Percentiles rank a stretch among this genome's conserved stretches.
These are phyloP conservation scores for Gonioctena quinquepunctata DNA, from an alignment of 1,140 invertebrate species.

Conservation along the genomic window DNA sequence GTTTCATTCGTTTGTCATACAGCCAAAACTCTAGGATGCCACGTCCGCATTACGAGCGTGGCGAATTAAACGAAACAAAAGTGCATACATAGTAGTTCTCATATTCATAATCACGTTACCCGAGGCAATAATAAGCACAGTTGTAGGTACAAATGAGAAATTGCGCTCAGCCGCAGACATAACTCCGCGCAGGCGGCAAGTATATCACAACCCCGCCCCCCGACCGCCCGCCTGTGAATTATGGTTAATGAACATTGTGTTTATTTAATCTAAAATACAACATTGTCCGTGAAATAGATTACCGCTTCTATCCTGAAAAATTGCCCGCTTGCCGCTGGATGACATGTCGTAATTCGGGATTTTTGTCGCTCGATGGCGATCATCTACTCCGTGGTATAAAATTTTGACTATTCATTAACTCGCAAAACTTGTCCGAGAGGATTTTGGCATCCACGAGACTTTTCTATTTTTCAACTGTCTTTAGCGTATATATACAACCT, in stretches of 20 bases:
- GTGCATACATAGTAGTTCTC: conserved; percentile 38
- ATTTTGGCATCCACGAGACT: no score
- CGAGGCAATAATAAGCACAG: conserved; percentile 49
- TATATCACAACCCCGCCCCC: conserved; percentile 41
- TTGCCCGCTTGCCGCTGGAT: background rate
- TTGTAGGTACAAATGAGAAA: conserved; percentile 53
- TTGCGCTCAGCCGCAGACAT: conserved; percentile 44
- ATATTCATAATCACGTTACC: conserved; percentile 53
- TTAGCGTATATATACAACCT: no score
- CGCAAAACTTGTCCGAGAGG: no score
- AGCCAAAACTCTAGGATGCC: background rate
- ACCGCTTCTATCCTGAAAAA: conserved; percentile 14
- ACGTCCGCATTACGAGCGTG: background rate
- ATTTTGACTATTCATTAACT: background rate
- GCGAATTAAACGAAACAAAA: conserved; percentile 30
- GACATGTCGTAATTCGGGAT: background rate
- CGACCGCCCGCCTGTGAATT: conserved; percentile 33
- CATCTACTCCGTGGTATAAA: background rate
- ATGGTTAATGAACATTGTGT: conserved; percentile 41
- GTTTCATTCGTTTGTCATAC: background rate
- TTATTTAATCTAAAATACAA: conserved; percentile 38
- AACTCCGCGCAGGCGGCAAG: conserved; percentile 35
- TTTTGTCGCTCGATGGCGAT: background rate
- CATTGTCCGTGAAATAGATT: conserved; percentile 19
- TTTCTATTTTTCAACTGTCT: no score